A percentile compares a stretch with the other conserved stretches of the same genome.
Evolutionary conservation across 2,888 invertebrate species (phyloP).

Genomic region (Chymomyza fuscimana): DNA sequence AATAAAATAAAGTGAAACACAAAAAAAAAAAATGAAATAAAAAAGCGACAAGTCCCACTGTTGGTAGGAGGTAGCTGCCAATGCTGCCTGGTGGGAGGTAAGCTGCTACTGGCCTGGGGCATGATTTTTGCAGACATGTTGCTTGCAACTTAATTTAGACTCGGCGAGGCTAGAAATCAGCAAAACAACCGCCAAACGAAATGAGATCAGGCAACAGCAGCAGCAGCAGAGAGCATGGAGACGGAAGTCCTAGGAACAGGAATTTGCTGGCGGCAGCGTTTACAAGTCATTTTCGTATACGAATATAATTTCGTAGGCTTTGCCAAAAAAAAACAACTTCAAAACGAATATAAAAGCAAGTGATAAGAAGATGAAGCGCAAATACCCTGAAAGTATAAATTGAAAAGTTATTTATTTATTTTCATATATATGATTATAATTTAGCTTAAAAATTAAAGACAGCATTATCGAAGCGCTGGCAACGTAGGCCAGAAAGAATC

Average conservation of each 20-base stretch:
- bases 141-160: conserved; percentile 75
- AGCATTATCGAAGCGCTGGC: too few relatives aligned
- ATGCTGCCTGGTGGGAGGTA: background rate
- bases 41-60: conserved; percentile 1
- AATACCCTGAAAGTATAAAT: background rate
- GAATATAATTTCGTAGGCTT: conserved; percentile 49
- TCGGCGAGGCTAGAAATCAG: conserved; percentile 52
- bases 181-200: conserved; percentile 43
- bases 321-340: conserved; percentile 10
- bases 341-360: background rate
- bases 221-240: background rate
- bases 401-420: too few relatives aligned
- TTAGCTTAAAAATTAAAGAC: too few relatives aligned
- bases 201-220: conserved; percentile 46
- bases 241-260: conserved; percentile 16
- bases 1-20: conserved; percentile 10
- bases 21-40: conserved; percentile 33
- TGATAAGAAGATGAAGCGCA: background rate
- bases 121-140: conserved; percentile 74
- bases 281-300: conserved; percentile 62
- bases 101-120: conserved; percentile 35
- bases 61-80: too few relatives aligned
- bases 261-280: conserved; percentile 54
- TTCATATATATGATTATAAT: too few relatives aligned
- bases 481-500: too few relatives aligned